These are phyloP conservation scores for Eupsittula cactorum DNA, from an alignment of 2,113 vertebrate species.

Conservation along the genomic window DNA sequence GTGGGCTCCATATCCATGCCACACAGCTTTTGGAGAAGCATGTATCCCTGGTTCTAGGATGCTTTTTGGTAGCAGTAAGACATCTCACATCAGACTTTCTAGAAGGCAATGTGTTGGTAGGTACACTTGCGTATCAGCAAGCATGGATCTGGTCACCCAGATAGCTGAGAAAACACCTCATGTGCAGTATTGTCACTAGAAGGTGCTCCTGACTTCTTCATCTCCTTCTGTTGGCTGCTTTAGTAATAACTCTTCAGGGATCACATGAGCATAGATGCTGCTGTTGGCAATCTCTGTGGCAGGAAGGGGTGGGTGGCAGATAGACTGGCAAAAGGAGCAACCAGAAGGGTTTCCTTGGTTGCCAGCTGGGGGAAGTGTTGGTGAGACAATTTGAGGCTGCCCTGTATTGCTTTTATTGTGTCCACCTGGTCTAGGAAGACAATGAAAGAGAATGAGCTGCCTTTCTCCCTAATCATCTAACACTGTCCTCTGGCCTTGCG, in stretches of 20 bases:
- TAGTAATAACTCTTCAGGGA: neutral
- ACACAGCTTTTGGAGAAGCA: neutral
- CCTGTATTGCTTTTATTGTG: neutral
- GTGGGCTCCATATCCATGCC: neutral
- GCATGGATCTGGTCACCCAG: neutral
- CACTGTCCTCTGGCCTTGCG: neutral
- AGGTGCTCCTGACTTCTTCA: neutral
- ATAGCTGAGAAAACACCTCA: neutral
- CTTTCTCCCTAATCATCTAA: neutral
- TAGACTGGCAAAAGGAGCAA: neutral
- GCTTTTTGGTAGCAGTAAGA: neutral
- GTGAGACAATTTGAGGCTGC: neutral
- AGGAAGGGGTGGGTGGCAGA: neutral
- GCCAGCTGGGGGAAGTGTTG: neutral
- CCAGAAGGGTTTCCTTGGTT: neutral
- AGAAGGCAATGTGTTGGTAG: neutral
- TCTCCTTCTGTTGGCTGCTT: neutral
- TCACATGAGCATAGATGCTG: rapidly evolving
- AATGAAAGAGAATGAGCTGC: neutral
- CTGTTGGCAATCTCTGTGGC: neutral
- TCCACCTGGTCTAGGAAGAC: neutral
- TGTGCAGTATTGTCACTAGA: neutral
- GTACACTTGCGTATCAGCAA: neutral
- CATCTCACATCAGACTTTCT: neutral
- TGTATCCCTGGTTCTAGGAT: neutral